phyloP scores from a whole-genome alignment of 2,797 vertebrate genomes.

The Odontamblyopus rebecca region DNA sequence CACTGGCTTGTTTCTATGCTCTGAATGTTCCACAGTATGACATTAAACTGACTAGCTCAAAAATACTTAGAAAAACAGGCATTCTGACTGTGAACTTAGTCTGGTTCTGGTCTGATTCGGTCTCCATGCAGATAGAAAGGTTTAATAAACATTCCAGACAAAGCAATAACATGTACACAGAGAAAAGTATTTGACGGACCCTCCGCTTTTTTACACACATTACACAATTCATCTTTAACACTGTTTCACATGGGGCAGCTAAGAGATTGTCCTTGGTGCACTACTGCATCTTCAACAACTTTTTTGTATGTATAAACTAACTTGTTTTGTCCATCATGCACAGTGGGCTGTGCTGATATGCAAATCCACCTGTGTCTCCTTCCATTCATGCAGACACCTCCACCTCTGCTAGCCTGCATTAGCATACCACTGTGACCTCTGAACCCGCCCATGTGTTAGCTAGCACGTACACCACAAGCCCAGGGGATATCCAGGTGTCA shows the following conservation, averaged over 20 bases:
- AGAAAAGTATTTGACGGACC: too few species aligned
- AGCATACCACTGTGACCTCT: slow-evolving; percentile 41
- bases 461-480: slow-evolving; percentile 21
- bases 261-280: not conserved
- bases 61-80: too few species aligned
- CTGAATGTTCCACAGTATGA: too few species aligned
- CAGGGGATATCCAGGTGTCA: slow-evolving; percentile 50
- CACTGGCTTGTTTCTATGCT: too few species aligned
- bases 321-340: not conserved
- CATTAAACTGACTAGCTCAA: too few species aligned
- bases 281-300: not conserved
- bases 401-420: slow-evolving; percentile 15
- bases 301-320: not conserved
- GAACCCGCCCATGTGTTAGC: slow-evolving; percentile 33
- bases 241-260: slow-evolving; percentile 1
- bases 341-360: not conserved
- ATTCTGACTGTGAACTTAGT: too few species aligned
- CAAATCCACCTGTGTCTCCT: not conserved
- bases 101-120: too few species aligned
- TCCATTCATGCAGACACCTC: not conserved
- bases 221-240: not conserved
- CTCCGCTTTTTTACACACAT: too few species aligned
- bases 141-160: too few species aligned
- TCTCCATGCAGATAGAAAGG: too few species aligned
- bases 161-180: too few species aligned